Base-by-base conservation (phyloP, 2,113 vertebrate genomes). In the Tenrec ecaudatus region DNA sequence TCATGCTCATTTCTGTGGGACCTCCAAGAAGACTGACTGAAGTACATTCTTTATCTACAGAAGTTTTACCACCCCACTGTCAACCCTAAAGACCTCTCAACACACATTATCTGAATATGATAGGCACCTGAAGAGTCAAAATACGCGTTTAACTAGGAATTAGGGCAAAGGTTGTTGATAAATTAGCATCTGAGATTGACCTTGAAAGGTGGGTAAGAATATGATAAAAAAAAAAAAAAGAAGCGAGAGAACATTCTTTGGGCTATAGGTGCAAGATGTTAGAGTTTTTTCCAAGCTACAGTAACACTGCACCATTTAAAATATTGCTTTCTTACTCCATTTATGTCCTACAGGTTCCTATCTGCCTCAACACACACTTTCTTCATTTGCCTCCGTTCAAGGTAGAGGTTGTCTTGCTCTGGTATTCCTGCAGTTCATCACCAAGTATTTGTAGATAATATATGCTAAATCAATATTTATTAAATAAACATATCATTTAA, bases 401-500 rank as follows among this genome's bases (percentile, higher is more conserved):
- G 11, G 0, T 3, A 47, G 19, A 43, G 25, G 31, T 69, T 38
- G 64, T 22, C 38, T 88, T 76, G 31, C 20, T 87, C 62, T 69
- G 33, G 29, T 47, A 29, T 38, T 84, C 40, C 12, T 62, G 43
- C 27, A 62, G 57, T 6, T n/a, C 58, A 38, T 58, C 22, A 20
- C 38, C 22, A 22, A 53, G 7, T 71, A 9, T 82, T 68, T 84
- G 19, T 78, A 84, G 60, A n/a, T 88, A 33, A 58, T 25, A 76
- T 40, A 0, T 25, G 27, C 29, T 64, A 40, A 88, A 53, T 77
- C 19, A 79, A 29, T 40, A 27, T 73, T 76, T 36, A 73, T 38
- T 91, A 81, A 77, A 16, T 75, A 86, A 64, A 92, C 85, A n/a
- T 31, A 40, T 29, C 29, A 66, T 84, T 94, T 79, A 16, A 1